phyloP scores from a whole-genome alignment of 2,888 invertebrate genomes.

The Hydroisotoma schaefferi region DNA sequence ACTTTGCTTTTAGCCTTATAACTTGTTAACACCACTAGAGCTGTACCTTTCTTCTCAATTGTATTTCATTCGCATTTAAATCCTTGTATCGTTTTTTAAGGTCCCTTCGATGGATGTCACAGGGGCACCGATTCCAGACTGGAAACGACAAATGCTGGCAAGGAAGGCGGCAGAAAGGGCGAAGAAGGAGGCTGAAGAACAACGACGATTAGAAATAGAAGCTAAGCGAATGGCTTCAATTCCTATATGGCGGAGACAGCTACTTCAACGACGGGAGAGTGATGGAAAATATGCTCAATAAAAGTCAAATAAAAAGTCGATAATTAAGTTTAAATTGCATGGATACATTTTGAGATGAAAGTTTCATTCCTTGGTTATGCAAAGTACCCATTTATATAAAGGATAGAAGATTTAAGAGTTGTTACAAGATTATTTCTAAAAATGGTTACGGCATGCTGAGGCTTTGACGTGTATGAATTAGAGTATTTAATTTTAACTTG shows the following conservation, averaged over 20 bases:
- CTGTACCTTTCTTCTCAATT: neutral
- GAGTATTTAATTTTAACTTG: no score
- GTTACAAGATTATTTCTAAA: no score
- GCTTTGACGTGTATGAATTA: no score
- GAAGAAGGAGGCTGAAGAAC: constrained; percentile 81
- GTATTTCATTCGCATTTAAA: neutral
- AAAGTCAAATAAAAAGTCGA: no score
- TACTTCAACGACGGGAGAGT: constrained; percentile 58
- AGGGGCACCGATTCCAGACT: constrained; percentile 84
- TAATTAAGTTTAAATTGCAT: no score
- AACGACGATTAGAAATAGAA: constrained; percentile 77
- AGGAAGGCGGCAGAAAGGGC: constrained; percentile 91
- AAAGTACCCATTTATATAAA: no score
- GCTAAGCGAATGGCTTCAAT: constrained; percentile 78
- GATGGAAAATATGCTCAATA: constrained; percentile 44
- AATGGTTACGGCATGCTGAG: no score
- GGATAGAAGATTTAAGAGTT: no score
- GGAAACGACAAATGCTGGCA: constrained; percentile 94
- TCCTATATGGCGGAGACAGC: constrained; percentile 90
- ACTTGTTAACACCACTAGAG: neutral
- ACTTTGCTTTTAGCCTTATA: neutral
- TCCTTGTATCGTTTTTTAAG: constrained; percentile 18
- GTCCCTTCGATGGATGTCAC: constrained; percentile 66
- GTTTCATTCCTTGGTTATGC: no score
- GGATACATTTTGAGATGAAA: no score